Conservation (phyloP, 1,140 invertebrate genomes). For the Artemia franciscana region DNA sequence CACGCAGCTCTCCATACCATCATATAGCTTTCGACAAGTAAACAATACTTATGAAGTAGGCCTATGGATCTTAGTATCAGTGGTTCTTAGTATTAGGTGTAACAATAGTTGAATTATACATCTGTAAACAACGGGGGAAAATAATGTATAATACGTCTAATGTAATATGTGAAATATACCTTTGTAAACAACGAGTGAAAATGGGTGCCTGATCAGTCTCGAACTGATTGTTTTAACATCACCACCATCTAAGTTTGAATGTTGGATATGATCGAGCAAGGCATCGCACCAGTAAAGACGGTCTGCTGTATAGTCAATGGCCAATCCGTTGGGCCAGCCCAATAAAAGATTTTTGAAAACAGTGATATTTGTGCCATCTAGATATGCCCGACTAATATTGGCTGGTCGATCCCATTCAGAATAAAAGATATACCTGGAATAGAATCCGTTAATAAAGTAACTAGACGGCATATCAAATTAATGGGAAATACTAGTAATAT, state of each 20-base stretch:
- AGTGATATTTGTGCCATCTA: constrained; percentile 59
- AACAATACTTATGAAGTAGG: too few relatives aligned
- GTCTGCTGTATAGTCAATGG: constrained; percentile 66
- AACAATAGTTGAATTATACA: too few relatives aligned
- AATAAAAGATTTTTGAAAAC: constrained; percentile 79
- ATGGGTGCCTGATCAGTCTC: constrained; percentile 71
- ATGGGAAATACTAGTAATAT: too few relatives aligned
- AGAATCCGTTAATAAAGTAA: constrained; percentile 5
- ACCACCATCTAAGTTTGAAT: constrained; percentile 74
- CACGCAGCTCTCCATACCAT: too few relatives aligned
- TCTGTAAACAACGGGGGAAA: too few relatives aligned
- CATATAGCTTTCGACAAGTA: too few relatives aligned
- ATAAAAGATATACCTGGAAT: constrained; percentile 54
- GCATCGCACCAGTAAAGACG: constrained; percentile 89
- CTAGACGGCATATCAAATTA: constrained; percentile 1
- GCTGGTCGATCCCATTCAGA: constrained; percentile 90
- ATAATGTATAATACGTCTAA: too few relatives aligned
- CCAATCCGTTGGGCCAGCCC: constrained; percentile 85
- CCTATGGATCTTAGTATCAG: too few relatives aligned
- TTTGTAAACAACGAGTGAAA: constrained; percentile 78
- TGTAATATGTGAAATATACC: constrained; percentile 21
- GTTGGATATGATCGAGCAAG: constrained; percentile 79
- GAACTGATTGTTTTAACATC: constrained; percentile 79
- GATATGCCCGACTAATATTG: constrained; percentile 70
- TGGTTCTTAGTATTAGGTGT: too few relatives aligned